phyloP scores from a whole-genome alignment of 2,888 invertebrate species.

The Mantis religiosa region DNA sequence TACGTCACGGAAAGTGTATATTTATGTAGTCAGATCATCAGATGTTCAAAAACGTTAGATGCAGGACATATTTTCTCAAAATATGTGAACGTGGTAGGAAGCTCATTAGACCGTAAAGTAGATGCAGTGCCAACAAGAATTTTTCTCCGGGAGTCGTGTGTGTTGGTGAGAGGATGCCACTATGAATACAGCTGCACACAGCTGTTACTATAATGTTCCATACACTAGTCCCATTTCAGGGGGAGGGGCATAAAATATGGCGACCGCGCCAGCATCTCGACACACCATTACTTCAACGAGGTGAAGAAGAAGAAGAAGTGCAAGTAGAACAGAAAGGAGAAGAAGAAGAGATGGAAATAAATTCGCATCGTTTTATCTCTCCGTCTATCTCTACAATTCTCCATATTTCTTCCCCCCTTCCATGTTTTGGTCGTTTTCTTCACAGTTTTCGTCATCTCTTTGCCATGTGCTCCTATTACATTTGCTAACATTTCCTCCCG shows the following conservation, averaged over 20 bases:
- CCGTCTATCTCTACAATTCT: constrained; percentile 1
- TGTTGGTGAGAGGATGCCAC: not conserved
- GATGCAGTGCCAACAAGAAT: not conserved
- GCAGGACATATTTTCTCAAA: not conserved
- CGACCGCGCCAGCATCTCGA: constrained; percentile 5
- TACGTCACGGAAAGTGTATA: not conserved
- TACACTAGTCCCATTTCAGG: not conserved
- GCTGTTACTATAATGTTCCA: not conserved
- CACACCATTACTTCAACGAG: constrained; percentile 6
- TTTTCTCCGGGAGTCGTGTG: not conserved
- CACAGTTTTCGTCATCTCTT: not conserved
- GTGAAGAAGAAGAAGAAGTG: not conserved
- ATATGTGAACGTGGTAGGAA: not conserved
- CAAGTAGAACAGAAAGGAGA: not conserved
- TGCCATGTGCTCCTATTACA: not conserved
- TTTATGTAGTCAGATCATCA: not conserved
- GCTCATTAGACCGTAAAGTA: not conserved
- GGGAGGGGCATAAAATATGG: not conserved
- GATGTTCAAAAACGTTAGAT: not conserved
- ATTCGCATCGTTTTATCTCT: constrained; percentile 10
- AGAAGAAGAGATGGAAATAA: constrained; percentile 12
- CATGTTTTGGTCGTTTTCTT: not conserved
- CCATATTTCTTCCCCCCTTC: not conserved
- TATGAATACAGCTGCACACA: not conserved
- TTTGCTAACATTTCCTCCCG: not conserved